Evolutionary conservation across 2,113 vertebrate genomes (phyloP), one percentile per base, ranked within the genome.

Genomic region (Caranx ignobilis): DNA sequence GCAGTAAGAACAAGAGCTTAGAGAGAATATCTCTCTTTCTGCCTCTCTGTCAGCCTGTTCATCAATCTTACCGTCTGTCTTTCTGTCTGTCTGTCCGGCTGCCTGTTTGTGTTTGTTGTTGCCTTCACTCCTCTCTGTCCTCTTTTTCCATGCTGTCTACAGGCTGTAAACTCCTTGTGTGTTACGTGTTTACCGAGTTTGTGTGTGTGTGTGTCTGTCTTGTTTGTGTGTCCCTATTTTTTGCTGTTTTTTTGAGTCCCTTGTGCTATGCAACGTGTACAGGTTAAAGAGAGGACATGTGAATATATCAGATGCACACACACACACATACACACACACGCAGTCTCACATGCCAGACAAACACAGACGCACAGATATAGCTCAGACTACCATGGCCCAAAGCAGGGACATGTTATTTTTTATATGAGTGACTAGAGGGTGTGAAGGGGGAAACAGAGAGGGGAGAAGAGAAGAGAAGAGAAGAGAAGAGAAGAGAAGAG

Each of bases 261-360:
- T 55, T 11, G 45, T 48, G 73, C 75, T 50, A 11, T 37, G 34
- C 26, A 71, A 39, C 3, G 21, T 45, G 57, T 48, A 35, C 75
- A 74, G 84, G 87, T 88, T 86, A 68, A 71, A 83, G 50, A 72
- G 79, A 86, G 87, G 79, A 86, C 70, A 77, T 39, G 41, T 70
- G 81, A 75, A 89, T 72, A 79, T 50, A 79, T 54, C 54, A 76
- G 64, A 79, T 72, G 5, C 47, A 5, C 47, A 48, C 47, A 6
- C 47, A 48, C 4, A 45, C 16, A 18, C 15, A 18, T 16, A 7
- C 13, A 48, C 47, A 48, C 47, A 48, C 15, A 48, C 47, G 6
- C 47, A 48, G 47, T 5, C 16, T 18, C 47, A n/a, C 60, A 67
- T 19, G 57, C 75, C 62, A 71, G 60, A 69, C 62, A 70, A 74